Evolutionary conservation across 2,113 vertebrate genomes (phyloP), one percentile per base, ranked within the genome.

Genomic region (Tenebrosternarchus preto): DNA sequence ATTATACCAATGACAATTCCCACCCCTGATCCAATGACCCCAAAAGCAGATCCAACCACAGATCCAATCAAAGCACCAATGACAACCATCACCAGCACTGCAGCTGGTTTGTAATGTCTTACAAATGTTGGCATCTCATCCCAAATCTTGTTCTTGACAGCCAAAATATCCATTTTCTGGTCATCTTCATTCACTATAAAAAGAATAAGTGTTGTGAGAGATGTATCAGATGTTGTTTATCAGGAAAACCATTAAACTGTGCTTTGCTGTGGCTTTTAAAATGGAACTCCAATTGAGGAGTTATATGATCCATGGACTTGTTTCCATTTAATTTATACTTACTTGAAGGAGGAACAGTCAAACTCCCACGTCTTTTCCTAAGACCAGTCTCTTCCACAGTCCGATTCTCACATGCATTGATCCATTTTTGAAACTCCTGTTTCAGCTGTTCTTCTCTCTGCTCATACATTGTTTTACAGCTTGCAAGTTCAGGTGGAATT

Each of bases 51-150:
- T 15, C 76, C 76, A 31, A 46, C 24, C 25, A 77, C 24, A 4
- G 76, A 24, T 8, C 76, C 76, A 17, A 77, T 4, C 39, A 68
- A 46, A 12, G 76, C 61, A 29, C 61, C 63, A 27, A 68, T n/a
- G 22, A 66, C 61, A 50, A 8, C 33, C 64, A 80, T 29, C 24
- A 81, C 1, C 11, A 85, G 36, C n/a, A 84, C 29, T n/a, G 29
- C 11, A 31, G 36, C 29, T 43, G 75, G 75, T 68, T 70, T n/a
- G n/a, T n/a, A n/a, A n/a, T n/a, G n/a, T n/a, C n/a, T n/a, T n/a
- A n/a, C n/a, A n/a, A n/a, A n/a, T n/a, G n/a, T 2, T 7, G 20
- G 27, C 4, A 67, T 2, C 3, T 66, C 78, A 43, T 80, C 50
- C 5, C 5, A 24, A 20, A 75, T 33, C 19, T 43, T 77, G 16